Conservation (phyloP, 2,888 invertebrate genomes). For the Caenorhabditis japonica region DNA sequence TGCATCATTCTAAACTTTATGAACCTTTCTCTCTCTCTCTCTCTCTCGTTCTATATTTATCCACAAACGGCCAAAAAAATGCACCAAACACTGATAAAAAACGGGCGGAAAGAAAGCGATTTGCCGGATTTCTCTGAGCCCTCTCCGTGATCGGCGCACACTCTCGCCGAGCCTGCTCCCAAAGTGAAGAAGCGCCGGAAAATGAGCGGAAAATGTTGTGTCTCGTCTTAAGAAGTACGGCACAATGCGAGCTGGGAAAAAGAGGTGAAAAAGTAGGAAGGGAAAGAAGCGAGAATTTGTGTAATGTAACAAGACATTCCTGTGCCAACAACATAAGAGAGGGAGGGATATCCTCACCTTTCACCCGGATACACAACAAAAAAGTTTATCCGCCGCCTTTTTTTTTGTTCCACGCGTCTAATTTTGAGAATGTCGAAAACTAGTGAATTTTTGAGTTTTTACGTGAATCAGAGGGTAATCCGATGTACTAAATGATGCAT, state of each 20-base stretch:
- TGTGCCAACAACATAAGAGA: slow-evolving; percentile 41
- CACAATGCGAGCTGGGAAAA: slow-evolving; percentile 4
- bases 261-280: slow-evolving; percentile 7
- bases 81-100: slow-evolving; percentile 22
- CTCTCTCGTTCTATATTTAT: too few relatives aligned
- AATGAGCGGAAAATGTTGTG: slow-evolving; percentile 41
- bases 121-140: slow-evolving; percentile 29
- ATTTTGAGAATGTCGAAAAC: too few relatives aligned
- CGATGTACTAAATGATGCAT: too few relatives aligned
- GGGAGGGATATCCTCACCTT: slow-evolving; percentile 9
- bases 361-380: slow-evolving; percentile 16
- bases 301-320: slow-evolving; percentile 51
- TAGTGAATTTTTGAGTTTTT: too few relatives aligned
- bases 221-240: slow-evolving; percentile 32
- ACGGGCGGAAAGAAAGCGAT: slow-evolving; percentile 1
- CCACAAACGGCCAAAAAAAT: too few relatives aligned
- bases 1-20: too few relatives aligned
- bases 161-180: slow-evolving; percentile 28
- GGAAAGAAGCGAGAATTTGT: slow-evolving; percentile 18
- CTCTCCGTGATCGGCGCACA: slow-evolving; percentile 29
- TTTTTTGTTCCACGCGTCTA: too few relatives aligned
- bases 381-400: too few relatives aligned
- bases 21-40: too few relatives aligned
- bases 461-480: too few relatives aligned
- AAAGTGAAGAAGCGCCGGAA: slow-evolving; percentile 16